Base-by-base conservation (phyloP, 2,888 invertebrate species). In the Balanococcus diminutus region DNA sequence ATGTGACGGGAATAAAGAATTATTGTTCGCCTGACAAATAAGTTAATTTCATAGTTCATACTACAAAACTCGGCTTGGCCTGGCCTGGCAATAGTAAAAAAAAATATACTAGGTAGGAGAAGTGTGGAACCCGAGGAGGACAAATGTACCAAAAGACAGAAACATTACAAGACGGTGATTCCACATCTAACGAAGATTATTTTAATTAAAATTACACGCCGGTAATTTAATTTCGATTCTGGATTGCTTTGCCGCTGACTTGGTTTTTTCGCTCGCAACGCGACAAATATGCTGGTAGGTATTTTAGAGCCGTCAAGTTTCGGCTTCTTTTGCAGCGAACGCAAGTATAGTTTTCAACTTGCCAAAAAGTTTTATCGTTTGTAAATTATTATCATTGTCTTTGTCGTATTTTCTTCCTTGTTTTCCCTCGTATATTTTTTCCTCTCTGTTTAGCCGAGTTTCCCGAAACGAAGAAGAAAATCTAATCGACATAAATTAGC, bases 361-460 rank as follows among this genome's bases (percentile, higher is more conserved):
- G 67, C 14, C 67, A 28, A 67, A 67, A 67, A 67, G 28, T 67
- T 67, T 67, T 28, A 67, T 67, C 67, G 67, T 67, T 67, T 28
- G 28, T 67, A 28, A 67, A 67, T 56, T 56, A 56, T 56, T 22
- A 22, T 46, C n/a, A 56, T 56, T 22, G 22, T 56, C 22, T 6
- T 22, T 4, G 36, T 36, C 36, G n/a, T n/a, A n/a, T n/a, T n/a
- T n/a, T 16, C n/a, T 2, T 46, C n/a, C n/a, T n/a, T 56, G n/a
- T n/a, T 19, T 22, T 19, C 22, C 22, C 9, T 56, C 56, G 22
- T 22, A 19, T 36, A 36, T 36, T 56, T 56, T 56, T 22, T 2
- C n/a, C n/a, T n/a, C 16, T 14, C 42, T 42, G n/a, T 11, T 42
- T 42, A 11, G 14, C 42, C 42, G 0, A 46, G n/a, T 56, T 56